phyloP scores from a whole-genome alignment of 2,797 vertebrate species.

The Cynodonichthys magdalenae region DNA sequence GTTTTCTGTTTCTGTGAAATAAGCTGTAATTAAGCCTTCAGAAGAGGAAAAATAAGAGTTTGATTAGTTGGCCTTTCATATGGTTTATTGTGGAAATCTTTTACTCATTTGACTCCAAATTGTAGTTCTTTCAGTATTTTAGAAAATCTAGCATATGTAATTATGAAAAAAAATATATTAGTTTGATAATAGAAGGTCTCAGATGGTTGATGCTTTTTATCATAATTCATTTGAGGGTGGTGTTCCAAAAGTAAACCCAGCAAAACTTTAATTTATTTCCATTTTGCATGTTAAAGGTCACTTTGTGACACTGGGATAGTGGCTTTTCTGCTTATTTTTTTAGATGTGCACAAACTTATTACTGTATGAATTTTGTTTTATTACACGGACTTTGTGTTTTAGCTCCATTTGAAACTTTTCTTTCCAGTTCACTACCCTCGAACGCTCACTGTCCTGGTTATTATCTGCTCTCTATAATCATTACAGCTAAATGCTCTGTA shows the following conservation, averaged over 20 bases:
- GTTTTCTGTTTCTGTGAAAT: constrained; percentile 45
- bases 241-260: constrained; percentile 43
- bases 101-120: constrained; percentile 30
- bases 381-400: constrained; percentile 29
- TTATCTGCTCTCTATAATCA: constrained; percentile 41
- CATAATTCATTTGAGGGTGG: constrained; percentile 33
- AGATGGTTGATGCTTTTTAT: constrained; percentile 33
- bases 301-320: constrained; percentile 61
- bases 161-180: too few relatives aligned
- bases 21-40: constrained; percentile 51
- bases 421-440: constrained; percentile 27
- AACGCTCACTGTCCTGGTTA: constrained; percentile 31
- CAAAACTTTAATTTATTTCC: constrained; percentile 52
- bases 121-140: constrained; percentile 34
- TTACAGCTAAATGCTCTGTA: constrained; percentile 5
- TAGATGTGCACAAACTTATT: constrained; percentile 55
- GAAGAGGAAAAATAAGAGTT: background rate
- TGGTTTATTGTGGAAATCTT: constrained; percentile 21
- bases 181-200: constrained; percentile 34
- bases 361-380: constrained; percentile 24
- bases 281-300: constrained; percentile 72
- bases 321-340: constrained; percentile 52
- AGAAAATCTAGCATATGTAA: constrained; percentile 53
- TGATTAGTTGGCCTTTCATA: background rate
- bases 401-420: constrained; percentile 41